Conservation (phyloP, 2,888 invertebrate species). For the Osmoderma eremita region DNA sequence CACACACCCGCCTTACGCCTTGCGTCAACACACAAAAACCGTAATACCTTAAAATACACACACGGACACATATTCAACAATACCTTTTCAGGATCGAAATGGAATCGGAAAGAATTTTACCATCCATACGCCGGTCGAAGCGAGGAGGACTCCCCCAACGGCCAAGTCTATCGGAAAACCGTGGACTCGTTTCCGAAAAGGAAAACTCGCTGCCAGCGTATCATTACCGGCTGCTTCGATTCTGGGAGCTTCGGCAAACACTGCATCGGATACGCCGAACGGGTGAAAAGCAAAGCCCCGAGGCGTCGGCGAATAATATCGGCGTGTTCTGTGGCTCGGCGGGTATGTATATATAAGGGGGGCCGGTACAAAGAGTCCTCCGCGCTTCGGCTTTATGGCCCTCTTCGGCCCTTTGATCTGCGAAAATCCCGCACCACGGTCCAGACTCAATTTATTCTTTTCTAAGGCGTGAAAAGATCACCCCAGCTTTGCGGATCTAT, state of each 20-base stretch:
- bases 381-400: slow-evolving; percentile 46
- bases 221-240: slow-evolving; percentile 29
- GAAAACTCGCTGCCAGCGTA: slow-evolving; percentile 8
- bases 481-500: not conserved
- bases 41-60: slow-evolving; percentile 10
- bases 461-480: slow-evolving; percentile 38
- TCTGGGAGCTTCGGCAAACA: slow-evolving; percentile 27
- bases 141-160: not conserved
- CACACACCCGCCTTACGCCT: too few relatives aligned
- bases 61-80: not conserved
- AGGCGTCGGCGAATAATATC: slow-evolving; percentile 34
- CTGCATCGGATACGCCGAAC: not conserved
- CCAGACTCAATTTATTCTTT: slow-evolving; percentile 48
- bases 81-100: slow-evolving; percentile 16
- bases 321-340: slow-evolving; percentile 20
- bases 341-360: slow-evolving; percentile 18
- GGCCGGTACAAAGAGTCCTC: slow-evolving; percentile 24
- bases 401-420: slow-evolving; percentile 44
- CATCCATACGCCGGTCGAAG: slow-evolving; percentile 3
- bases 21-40: not conserved
- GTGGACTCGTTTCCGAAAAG: slow-evolving; percentile 20
- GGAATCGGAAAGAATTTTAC: slow-evolving; percentile 15
- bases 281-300: slow-evolving; percentile 25
- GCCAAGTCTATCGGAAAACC: not conserved
- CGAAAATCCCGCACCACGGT: slow-evolving; percentile 43